These are phyloP conservation scores for Falco columbarius DNA, from an alignment of 2,797 vertebrate species.

Conservation along the genomic window DNA sequence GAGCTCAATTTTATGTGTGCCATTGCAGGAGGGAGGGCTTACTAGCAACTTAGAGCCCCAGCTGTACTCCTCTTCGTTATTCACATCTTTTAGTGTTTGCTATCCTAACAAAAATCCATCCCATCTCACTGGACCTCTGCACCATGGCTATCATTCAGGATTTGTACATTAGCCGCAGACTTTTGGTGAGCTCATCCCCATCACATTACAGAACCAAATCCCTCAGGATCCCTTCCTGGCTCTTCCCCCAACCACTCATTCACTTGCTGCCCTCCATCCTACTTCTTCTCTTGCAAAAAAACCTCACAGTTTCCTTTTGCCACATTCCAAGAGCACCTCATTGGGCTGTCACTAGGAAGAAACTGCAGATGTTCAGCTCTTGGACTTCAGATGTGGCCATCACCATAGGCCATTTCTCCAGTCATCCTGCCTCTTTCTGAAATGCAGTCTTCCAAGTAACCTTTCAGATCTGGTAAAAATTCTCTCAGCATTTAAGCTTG, in stretches of 20 bases:
- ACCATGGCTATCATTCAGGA: background rate
- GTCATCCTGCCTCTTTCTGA: background rate
- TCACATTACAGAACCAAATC: background rate
- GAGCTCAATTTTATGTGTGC: background rate
- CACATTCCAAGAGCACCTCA: accelerated
- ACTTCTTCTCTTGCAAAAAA: background rate
- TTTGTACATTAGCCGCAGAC: background rate
- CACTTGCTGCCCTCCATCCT: background rate
- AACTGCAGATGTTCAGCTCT: background rate
- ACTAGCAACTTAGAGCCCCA: background rate
- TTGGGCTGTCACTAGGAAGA: background rate
- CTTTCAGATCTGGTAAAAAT: background rate
- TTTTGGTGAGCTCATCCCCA: background rate
- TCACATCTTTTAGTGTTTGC: background rate
- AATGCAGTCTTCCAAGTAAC: background rate
- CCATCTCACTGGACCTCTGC: background rate
- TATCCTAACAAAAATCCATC: background rate
- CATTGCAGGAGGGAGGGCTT: background rate
- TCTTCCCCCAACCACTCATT: background rate
- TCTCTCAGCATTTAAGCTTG: background rate
- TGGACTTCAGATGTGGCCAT: background rate
- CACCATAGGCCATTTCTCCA: background rate
- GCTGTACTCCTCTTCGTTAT: background rate
- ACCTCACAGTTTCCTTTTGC: background rate
- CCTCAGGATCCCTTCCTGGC: background rate